phyloP scores from a whole-genome alignment of 1,140 invertebrate genomes.

The Saccostrea cuccullata region DNA sequence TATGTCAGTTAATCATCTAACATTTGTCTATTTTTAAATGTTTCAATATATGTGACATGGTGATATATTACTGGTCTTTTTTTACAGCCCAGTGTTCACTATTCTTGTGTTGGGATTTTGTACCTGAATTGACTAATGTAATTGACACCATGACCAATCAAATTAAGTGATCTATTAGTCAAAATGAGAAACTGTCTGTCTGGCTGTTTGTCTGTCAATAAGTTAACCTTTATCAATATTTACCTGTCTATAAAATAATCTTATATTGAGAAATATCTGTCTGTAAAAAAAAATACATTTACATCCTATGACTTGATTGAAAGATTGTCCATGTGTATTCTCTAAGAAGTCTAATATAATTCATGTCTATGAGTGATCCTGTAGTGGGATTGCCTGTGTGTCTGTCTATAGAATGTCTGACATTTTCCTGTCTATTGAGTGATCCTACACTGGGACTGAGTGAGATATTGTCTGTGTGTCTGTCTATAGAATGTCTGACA shows the following conservation, averaged over 20 bases:
- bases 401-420: neutral
- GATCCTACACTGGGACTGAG: neutral
- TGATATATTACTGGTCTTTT: too few species aligned
- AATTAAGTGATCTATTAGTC: too few species aligned
- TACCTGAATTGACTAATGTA: too few species aligned
- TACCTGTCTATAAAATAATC: neutral
- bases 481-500: constrained; percentile 29
- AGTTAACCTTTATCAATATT: too few species aligned
- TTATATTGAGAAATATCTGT: neutral
- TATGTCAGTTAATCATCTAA: too few species aligned
- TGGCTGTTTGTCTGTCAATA: neutral
- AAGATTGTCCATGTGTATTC: constrained; percentile 57
- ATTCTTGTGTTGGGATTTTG: too few species aligned
- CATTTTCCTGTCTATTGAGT: neutral
- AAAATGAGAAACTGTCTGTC: neutral
- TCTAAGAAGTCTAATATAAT: neutral
- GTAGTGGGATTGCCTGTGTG: neutral
- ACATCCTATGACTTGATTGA: constrained; percentile 73
- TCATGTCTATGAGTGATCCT: neutral
- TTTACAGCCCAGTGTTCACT: too few species aligned
- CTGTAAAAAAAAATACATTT: too few species aligned
- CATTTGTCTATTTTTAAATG: too few species aligned
- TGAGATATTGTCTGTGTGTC: neutral
- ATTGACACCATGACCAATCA: too few species aligned
- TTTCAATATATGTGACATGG: too few species aligned